A percentile compares a stretch with the other conserved stretches of the same genome.
phyloP scores from a whole-genome alignment of 2,797 vertebrate genomes.

The Emys orbicularis region DNA sequence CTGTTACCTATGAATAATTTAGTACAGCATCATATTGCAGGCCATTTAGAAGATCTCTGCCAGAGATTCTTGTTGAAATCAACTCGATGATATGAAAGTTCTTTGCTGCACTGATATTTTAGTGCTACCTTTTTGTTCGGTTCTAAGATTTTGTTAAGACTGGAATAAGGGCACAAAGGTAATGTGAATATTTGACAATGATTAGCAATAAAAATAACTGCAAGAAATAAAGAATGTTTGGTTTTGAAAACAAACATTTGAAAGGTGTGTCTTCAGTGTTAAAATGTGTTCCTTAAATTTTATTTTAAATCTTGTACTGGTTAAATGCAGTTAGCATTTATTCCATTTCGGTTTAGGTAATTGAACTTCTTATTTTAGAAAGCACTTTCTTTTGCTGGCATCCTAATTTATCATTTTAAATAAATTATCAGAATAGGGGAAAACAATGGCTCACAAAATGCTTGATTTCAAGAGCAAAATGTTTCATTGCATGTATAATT shows the following conservation, averaged over 20 bases:
- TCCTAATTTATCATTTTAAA: not conserved
- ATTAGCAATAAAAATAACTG: not conserved
- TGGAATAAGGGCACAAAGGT: not conserved
- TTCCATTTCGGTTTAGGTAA: not conserved
- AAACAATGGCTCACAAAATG: not conserved
- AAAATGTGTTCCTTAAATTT: not conserved
- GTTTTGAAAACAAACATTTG: not conserved
- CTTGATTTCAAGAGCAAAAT: not conserved
- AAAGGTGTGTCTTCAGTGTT: not conserved
- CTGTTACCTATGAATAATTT: conserved; percentile 74
- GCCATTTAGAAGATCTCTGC: conserved; percentile 40
- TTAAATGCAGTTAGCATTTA: not conserved
- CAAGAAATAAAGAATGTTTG: not conserved
- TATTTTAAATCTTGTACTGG: not conserved
- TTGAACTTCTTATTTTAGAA: not conserved
- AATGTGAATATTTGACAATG: conserved; percentile 1
- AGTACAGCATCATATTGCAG: conserved; percentile 39
- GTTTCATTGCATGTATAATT: conserved; percentile 8
- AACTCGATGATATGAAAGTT: conserved; percentile 25
- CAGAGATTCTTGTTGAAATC: conserved; percentile 43
- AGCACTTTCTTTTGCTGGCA: not conserved
- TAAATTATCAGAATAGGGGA: not conserved
- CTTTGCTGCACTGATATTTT: conserved; percentile 1
- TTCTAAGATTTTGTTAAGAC: not conserved
- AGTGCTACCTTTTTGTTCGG: not conserved